phyloP scores from a whole-genome alignment of 2,113 vertebrate species.

The Pyrgilauda ruficollis region DNA sequence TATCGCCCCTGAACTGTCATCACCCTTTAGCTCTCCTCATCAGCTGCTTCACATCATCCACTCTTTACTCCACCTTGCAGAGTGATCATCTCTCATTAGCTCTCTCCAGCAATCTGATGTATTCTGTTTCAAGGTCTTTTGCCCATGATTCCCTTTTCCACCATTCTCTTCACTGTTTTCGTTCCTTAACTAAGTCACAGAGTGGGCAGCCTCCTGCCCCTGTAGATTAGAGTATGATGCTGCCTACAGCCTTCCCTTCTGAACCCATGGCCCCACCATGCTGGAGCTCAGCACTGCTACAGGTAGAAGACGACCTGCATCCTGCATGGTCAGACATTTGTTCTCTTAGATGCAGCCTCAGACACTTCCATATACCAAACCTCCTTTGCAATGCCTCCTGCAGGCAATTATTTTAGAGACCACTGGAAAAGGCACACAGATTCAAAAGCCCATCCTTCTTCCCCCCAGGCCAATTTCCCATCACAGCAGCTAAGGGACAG shows the following conservation, averaged over 20 bases:
- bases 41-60: neutral
- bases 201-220: rapidly evolving
- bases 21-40: neutral
- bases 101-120: neutral
- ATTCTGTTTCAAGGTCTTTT: neutral
- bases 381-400: neutral
- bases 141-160: neutral
- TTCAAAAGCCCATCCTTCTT: neutral
- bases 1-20: neutral
- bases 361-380: neutral
- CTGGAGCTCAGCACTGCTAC: neutral
- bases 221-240: neutral
- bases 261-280: neutral
- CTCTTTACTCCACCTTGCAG: neutral
- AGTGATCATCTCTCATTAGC: neutral
- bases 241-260: neutral
- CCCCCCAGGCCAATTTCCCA: neutral
- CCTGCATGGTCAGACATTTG: neutral
- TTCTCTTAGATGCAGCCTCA: neutral
- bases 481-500: neutral
- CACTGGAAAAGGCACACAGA: neutral
- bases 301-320: neutral
- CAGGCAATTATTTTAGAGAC: neutral
- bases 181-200: neutral
- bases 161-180: neutral